phyloP scores from a whole-genome alignment of 2,797 vertebrate genomes.

The Alfaro cultratus region DNA sequence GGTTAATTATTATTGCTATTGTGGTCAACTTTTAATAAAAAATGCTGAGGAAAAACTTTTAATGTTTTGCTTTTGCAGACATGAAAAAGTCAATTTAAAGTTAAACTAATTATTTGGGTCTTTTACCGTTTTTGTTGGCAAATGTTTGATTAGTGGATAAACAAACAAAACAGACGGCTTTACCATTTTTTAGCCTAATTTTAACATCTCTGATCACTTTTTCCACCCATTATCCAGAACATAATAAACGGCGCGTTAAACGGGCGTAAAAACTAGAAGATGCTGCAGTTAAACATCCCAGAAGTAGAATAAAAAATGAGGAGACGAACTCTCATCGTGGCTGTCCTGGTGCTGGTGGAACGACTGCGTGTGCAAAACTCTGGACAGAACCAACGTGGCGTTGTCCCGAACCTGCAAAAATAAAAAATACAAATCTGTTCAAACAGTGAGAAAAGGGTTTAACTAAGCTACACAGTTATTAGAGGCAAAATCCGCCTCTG shows the following conservation, averaged over 20 bases:
- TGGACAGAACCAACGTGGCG: constrained; percentile 93
- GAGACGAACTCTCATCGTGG: constrained; percentile 90
- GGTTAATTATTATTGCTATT: not conserved
- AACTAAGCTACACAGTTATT: not conserved
- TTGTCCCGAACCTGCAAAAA: constrained; percentile 90
- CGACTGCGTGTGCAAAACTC: constrained; percentile 87
- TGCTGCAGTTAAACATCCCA: not conserved
- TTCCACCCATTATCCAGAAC: not conserved
- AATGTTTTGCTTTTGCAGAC: not conserved
- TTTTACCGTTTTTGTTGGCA: not conserved
- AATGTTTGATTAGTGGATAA: not conserved
- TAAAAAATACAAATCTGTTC: not conserved
- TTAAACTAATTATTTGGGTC: not conserved
- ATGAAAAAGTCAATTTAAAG: not conserved
- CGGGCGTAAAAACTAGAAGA: not conserved
- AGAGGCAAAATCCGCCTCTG: not conserved
- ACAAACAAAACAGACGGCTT: not conserved
- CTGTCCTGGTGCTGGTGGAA: constrained; percentile 94
- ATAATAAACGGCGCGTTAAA: not conserved
- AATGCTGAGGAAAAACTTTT: not conserved
- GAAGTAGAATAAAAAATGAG: not conserved
- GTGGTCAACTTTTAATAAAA: not conserved
- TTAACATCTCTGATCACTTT: not conserved
- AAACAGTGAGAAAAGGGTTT: not conserved
- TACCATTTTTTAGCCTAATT: not conserved